phyloP scores from a whole-genome alignment of 2,888 invertebrate species.

The Hyalella azteca region DNA sequence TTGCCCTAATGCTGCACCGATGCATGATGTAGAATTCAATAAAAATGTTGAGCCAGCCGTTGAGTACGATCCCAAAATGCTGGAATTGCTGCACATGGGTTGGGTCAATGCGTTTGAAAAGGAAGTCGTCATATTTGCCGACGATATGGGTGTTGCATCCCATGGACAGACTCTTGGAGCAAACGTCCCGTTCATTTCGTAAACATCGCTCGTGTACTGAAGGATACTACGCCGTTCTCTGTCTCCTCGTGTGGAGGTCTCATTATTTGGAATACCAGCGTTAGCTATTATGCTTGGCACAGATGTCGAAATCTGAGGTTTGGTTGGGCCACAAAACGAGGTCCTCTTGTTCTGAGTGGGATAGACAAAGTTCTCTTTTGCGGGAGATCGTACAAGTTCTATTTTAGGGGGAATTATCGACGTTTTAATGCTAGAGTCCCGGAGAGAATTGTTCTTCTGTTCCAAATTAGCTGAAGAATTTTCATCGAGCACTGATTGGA shows the following conservation, averaged over 20 bases:
- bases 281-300: neutral
- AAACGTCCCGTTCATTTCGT: slow-evolving; percentile 55
- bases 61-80: neutral
- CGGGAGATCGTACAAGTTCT: neutral
- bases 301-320: neutral
- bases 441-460: neutral
- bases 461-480: neutral
- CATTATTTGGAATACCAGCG: neutral
- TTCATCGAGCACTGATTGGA: neutral
- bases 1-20: neutral
- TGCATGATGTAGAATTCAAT: neutral
- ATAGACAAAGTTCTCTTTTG: neutral
- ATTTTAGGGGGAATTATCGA: neutral
- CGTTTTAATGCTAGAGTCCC: neutral
- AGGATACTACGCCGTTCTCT: slow-evolving; percentile 54
- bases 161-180: slow-evolving; percentile 48
- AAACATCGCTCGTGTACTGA: slow-evolving; percentile 56
- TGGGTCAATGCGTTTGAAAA: neutral
- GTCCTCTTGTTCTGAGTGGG: neutral
- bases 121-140: neutral
- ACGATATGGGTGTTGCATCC: slow-evolving; percentile 38
- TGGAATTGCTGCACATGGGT: neutral
- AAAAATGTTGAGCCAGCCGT: neutral
- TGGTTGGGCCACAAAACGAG: neutral
- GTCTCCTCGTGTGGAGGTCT: slow-evolving; percentile 40